phyloP scores from a whole-genome alignment of 2,797 vertebrate genomes.

The Crenichthys baileyi region DNA sequence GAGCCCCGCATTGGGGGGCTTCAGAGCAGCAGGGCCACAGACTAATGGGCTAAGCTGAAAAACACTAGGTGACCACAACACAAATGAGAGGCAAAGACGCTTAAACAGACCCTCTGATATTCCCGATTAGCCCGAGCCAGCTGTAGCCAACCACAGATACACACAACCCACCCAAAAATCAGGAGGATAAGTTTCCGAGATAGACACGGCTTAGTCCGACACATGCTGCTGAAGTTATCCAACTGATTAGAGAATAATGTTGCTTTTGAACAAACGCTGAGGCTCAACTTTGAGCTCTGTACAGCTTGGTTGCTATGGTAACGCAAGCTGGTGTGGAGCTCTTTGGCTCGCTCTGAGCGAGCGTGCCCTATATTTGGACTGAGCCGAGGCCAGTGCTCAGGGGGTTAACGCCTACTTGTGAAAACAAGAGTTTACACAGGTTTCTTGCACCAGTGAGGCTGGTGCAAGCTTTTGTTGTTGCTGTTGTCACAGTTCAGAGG shows the following conservation, averaged over 20 bases:
- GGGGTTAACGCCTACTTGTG: slow-evolving; percentile 71
- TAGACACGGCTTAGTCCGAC: slow-evolving; percentile 22
- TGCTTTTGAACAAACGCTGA: slow-evolving; percentile 40
- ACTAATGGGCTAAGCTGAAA: background rate
- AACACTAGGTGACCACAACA: background rate
- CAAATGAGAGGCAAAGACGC: no score
- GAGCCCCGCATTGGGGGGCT: background rate
- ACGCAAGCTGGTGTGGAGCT: slow-evolving; percentile 73
- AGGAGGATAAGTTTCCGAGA: background rate
- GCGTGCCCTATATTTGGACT: slow-evolving; percentile 74
- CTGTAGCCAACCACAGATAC: background rate
- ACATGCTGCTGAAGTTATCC: slow-evolving; percentile 33
- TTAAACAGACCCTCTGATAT: background rate
- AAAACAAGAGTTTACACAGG: slow-evolving; percentile 58
- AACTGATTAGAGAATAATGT: slow-evolving; percentile 16
- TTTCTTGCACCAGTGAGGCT: slow-evolving; percentile 41
- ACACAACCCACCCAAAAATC: no score
- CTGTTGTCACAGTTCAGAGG: slow-evolving; percentile 5
- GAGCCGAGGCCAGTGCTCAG: slow-evolving; percentile 66
- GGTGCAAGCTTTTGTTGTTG: slow-evolving; percentile 19
- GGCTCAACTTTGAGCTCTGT: slow-evolving; percentile 67
- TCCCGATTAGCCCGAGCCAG: background rate
- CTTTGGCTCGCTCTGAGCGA: slow-evolving; percentile 57
- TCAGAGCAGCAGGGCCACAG: background rate
- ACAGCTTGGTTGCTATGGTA: slow-evolving; percentile 68